These are phyloP conservation scores for Pheosia tremula DNA, from an alignment of 2,888 invertebrate genomes.

Conservation along the genomic window DNA sequence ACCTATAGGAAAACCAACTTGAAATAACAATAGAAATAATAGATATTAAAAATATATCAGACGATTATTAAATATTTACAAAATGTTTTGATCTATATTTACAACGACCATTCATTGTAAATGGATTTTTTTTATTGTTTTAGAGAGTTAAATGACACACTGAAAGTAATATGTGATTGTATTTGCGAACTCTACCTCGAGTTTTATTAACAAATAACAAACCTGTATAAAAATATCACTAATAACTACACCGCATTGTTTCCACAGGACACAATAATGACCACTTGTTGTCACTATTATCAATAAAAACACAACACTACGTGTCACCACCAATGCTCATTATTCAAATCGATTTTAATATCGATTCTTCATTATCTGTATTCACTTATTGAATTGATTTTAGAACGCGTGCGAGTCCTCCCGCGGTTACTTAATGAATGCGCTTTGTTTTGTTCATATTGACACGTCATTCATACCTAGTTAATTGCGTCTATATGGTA, in stretches of 20 bases:
- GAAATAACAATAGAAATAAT: too few species aligned
- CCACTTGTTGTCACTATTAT: background rate
- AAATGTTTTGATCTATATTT: too few species aligned
- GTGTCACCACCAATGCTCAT: background rate
- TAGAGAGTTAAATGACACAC: too few species aligned
- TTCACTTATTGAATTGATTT: background rate
- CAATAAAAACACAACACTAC: background rate
- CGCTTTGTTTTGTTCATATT: background rate
- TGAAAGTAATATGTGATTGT: too few species aligned
- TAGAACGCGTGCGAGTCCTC: background rate
- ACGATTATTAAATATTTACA: too few species aligned
- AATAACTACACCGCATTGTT: slow-evolving; percentile 11
- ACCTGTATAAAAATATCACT: slow-evolving; percentile 2
- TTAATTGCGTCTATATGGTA: background rate
- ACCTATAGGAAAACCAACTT: too few species aligned
- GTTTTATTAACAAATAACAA: background rate
- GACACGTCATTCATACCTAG: background rate
- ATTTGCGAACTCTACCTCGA: too few species aligned
- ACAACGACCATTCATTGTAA: too few species aligned
- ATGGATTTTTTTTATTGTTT: too few species aligned
- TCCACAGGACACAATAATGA: slow-evolving; percentile 5
- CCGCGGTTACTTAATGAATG: background rate
- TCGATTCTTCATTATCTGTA: background rate
- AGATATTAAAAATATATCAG: too few species aligned
- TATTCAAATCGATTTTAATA: background rate